Base-by-base conservation (phyloP, 2,113 vertebrate genomes). In the Nesogale talazaci region DNA sequence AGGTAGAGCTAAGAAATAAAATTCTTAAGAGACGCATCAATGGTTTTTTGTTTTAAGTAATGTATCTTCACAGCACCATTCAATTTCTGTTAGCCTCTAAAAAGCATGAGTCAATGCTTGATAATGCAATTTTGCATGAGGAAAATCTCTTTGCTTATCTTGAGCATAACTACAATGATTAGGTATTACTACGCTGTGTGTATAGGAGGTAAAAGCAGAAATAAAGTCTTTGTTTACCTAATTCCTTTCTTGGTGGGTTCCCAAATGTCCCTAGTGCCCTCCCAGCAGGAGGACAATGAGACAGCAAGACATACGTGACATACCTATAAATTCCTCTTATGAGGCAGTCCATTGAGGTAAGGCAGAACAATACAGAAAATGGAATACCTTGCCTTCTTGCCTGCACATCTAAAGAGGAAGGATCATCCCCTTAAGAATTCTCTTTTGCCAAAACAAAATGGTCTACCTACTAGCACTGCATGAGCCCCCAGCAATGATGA, bases 391-490 rank as follows among this genome's bases (percentile, higher is more conserved):
- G 38, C 36, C 90, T 81, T 84, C 46, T 77, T 92, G 90, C 76
- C 78, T 83, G 70, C 31, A 81, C 19, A 74, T 83, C 25, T 74
- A 88, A 82, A 8, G 67, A 95, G 36, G 9, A 86, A 29, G 52
- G 87, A 86, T 75, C 57, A 85, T 72, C 52, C 91, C 87, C 82
- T 63, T 79, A 96, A 95, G 89, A 93, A 87, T 91, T 93, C 82
- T 93, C 91, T 83, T 92, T 96, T 86, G 92, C 94, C 91, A 96
- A 96, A 94, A 89, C 82, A 93, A 95, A 96, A 96, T 63, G 91
- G 88, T 74, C 80, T 95, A 79, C 85, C 59, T 89, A 76, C 63
- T 40, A 70, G 83, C 61, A 63, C 63, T 87, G 90, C 88, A 93
- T 95, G 93, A 95, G 96, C 86, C 42, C 77, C 92, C 65, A 3